Conservation (phyloP, 2,888 invertebrate genomes). For the Fragum fragum region DNA sequence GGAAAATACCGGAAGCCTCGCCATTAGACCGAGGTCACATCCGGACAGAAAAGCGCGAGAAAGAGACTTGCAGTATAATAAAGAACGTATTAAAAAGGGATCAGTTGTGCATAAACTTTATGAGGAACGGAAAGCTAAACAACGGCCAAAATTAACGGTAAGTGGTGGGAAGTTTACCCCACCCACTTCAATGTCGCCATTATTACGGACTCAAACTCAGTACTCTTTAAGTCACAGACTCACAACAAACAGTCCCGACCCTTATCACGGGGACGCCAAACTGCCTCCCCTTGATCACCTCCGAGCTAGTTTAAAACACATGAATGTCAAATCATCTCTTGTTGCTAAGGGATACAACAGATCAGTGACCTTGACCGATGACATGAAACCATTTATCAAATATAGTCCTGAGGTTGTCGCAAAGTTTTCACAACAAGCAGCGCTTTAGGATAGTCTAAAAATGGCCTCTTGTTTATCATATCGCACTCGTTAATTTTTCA, state of each 20-base stretch:
- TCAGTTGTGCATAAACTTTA: conserved; percentile 76
- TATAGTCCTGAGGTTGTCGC: conserved; percentile 79
- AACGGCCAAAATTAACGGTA: conserved; percentile 72
- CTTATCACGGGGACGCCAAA: conserved; percentile 69
- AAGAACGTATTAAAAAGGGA: conserved; percentile 78
- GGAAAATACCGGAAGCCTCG: conserved; percentile 80
- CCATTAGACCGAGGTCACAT: conserved; percentile 65
- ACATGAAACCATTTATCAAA: conserved; percentile 80
- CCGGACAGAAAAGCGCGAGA: conserved; percentile 49
- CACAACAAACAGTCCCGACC: conserved; percentile 80
- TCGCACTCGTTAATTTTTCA: too few species aligned
- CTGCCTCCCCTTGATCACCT: conserved; percentile 82
- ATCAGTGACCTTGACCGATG: conserved; percentile 71
- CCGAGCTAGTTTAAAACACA: conserved; percentile 76
- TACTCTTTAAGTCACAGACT: conserved; percentile 80
- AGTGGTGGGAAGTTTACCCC: conserved; percentile 79
- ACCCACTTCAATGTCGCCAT: conserved; percentile 74
- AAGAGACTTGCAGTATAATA: conserved; percentile 65
- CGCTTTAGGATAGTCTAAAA: neutral
- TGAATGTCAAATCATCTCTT: conserved; percentile 62
- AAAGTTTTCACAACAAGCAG: conserved; percentile 65
- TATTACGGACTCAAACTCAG: conserved; percentile 80
- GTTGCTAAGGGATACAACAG: conserved; percentile 56
- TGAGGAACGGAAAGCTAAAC: conserved; percentile 58
- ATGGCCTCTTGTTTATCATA: too few species aligned